Base-by-base conservation (phyloP, 2,888 invertebrate genomes). In the Entomobrya multifasciata region DNA sequence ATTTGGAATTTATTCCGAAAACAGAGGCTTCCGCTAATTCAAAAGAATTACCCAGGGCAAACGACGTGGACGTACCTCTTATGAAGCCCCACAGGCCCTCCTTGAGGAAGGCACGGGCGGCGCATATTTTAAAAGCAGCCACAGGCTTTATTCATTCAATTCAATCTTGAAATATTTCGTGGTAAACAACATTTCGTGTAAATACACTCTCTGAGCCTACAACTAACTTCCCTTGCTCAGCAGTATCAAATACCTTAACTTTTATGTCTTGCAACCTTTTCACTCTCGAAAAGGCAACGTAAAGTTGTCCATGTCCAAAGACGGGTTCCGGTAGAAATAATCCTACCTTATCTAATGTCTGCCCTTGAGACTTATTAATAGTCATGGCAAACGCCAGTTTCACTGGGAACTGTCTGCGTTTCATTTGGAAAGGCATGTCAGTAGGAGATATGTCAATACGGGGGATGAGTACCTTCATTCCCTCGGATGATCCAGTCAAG, bases 331-430 rank as follows among this genome's bases (percentile, higher is more conserved):
- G 81, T n/a, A 90, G 65, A 52, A 60, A 88, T 1, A 91, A 77
- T 8, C 91, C 91, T 70, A 89, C 88, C 13, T 87, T 76, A 20
- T 91, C 89, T 17, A 91, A 86, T 11, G 89, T 88, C 72, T 92
- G 92, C 0, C 92, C 92, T 78, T 92, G 92, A 2, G 92, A 89
- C 80, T 92, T 92, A 62, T 92, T 92, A 17, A 92, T 91, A 0
- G 91, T 91, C 87, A 91, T 90, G 0, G 86, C 87, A 89, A 91
- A 92, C n/a, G 91, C 91, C 1, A 91, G 49, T 22, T 90, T 89
- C 0, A 92, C 44, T 1, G 91, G 91, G 87, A 92, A 92, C 84
- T 92, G 91, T 4, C 89, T 65, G 30, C 91, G 74, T 62, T 82
- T 89, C 25, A 92, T 85, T 8, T 80, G 47, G 57, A 92, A 90